Base-by-base conservation (phyloP, 2,113 vertebrate genomes). In the Tachysurus vachellii region DNA sequence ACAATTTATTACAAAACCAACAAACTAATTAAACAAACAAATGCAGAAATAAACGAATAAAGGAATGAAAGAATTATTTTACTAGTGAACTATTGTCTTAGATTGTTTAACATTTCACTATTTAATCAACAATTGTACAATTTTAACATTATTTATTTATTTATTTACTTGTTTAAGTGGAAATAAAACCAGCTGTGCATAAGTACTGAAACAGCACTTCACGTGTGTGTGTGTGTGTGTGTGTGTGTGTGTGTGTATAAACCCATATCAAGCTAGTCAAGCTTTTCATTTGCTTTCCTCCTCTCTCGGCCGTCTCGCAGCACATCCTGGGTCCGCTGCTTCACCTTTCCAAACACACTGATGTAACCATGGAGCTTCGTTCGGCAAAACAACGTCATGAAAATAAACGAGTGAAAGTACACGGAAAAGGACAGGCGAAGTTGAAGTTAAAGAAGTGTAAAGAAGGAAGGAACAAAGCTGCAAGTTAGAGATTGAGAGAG, bases 371-470 rank as follows among this genome's bases (percentile, higher is more conserved):
- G 80, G 13, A 53, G 47, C 16, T 26, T 81, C 42, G 21, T 19
- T 23, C 23, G 17, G 4, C 53, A 36, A 36, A 75, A 87, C 56
- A 53, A 6, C 12, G n/a, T 28, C 19, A n/a, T 7, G 31, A 54
- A 79, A 80, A 87, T 84, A 66, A 77, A 82, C 23, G 26, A 31
- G 31, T 21, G 42, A 64, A 76, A 62, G 56, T 26, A 59, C 47
- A 57, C 31, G 28, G 23, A 23, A 76, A 81, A 21, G 66, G 4
- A 71, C 61, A 86, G 53, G 31, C 17, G 28, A 0, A 73, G 56
- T 57, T 9, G 75, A 77, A 12, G 47, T 31, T 57, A 53, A 17
- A 23, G 56, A 61, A 62, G 36, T 44, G 80, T 42, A 57, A 82
- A 47, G 17, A 26, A 82, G 16, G 23, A 21, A 71, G 56, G 11